Conservation (phyloP, 2,113 vertebrate species). For the Sarotherodon lohbergeri region DNA sequence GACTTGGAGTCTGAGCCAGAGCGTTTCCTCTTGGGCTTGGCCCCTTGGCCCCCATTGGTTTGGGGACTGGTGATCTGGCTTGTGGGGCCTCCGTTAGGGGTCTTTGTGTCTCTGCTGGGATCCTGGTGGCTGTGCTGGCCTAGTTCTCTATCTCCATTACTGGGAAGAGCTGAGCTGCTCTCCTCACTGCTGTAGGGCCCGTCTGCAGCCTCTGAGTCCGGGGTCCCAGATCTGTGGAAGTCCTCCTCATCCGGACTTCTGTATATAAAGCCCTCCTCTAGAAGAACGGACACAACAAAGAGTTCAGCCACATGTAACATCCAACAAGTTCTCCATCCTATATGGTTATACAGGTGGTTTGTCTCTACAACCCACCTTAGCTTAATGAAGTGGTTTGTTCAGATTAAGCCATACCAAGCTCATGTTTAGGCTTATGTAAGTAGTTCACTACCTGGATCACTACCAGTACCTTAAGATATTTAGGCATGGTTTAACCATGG, state of each 20-base stretch:
- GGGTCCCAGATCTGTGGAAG: constrained; percentile 66
- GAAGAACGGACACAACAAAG: neutral
- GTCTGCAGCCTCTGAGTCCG: constrained; percentile 75
- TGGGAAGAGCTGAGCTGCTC: constrained; percentile 68
- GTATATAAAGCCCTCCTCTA: constrained; percentile 75
- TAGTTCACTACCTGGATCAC: neutral
- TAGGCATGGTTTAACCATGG: neutral
- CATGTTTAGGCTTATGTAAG: neutral
- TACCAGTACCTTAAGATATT: neutral
- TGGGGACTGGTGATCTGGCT: constrained; percentile 23
- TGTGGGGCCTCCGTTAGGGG: constrained; percentile 41
- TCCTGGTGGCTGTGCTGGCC: constrained; percentile 62
- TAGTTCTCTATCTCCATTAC: constrained; percentile 55
- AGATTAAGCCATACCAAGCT: neutral
- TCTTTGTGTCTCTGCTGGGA: constrained; percentile 53
- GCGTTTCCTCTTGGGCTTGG: constrained; percentile 87
- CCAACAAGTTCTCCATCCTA: neutral
- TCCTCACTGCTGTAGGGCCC: constrained; percentile 79
- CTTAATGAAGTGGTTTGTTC: fast-evolving
- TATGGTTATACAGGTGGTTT: neutral
- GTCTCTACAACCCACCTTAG: neutral
- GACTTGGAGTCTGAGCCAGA: constrained; percentile 91
- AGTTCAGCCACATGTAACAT: neutral
- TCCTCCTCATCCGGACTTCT: constrained; percentile 72
- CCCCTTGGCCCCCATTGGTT: constrained; percentile 45